phyloP scores from a whole-genome alignment of 1,140 invertebrate genomes.

The Heterodera schachtii region DNA sequence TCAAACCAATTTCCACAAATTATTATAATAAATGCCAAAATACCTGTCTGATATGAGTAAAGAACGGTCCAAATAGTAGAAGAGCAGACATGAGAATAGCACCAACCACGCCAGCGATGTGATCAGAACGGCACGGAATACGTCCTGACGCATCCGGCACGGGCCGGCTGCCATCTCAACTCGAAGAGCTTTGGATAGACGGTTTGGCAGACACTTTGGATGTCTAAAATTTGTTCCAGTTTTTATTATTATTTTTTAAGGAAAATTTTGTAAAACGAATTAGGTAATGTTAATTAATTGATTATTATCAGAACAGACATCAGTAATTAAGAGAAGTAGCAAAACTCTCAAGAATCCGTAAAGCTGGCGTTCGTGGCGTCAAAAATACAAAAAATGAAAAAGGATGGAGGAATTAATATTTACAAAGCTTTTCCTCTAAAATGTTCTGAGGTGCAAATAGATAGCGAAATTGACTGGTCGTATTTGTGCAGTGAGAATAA shows the following conservation, averaged over 20 bases:
- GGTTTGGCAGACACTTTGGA: neutral
- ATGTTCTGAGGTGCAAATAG: too few relatives aligned
- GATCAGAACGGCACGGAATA: slow-evolving; percentile 40
- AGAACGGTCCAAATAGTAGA: slow-evolving; percentile 42
- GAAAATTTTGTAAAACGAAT: too few relatives aligned
- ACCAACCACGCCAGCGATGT: slow-evolving; percentile 47
- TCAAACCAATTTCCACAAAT: slow-evolving; percentile 11
- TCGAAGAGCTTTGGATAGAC: neutral
- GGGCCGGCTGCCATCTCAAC: neutral
- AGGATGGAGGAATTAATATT: neutral
- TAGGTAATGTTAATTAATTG: too few relatives aligned
- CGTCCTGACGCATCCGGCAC: slow-evolving; percentile 16
- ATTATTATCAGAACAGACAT: too few relatives aligned
- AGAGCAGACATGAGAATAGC: slow-evolving; percentile 38
- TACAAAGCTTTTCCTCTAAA: neutral
- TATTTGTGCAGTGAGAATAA: neutral
- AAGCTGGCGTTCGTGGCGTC: neutral
- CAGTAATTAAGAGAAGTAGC: too few relatives aligned
- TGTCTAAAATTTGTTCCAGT: too few relatives aligned
- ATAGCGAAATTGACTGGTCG: neutral
- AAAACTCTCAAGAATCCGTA: neutral
- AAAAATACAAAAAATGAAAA: neutral
- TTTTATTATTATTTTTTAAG: too few relatives aligned
- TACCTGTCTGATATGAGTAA: slow-evolving; percentile 31
- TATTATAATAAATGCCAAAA: slow-evolving; percentile 21